A percentile compares a stretch with the other conserved stretches of the same genome.
Evolutionary conservation across 2,113 vertebrate genomes (phyloP).

Genomic region (Chloebia gouldiae): DNA sequence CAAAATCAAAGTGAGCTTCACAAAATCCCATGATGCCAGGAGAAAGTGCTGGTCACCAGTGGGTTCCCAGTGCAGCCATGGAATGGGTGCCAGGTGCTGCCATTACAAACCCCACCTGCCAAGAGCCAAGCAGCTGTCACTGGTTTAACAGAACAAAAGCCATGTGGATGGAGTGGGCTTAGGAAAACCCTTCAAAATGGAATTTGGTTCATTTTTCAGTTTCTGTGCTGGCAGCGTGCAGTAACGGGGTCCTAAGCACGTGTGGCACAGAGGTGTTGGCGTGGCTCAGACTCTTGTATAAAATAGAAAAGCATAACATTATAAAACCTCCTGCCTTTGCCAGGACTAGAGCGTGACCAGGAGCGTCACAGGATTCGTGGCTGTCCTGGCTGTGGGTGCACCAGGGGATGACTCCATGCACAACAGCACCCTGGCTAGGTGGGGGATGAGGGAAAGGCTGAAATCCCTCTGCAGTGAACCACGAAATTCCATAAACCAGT

Average conservation of each 20-base stretch:
- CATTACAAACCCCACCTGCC: not conserved
- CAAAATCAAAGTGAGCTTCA: not conserved
- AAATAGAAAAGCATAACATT: not conserved
- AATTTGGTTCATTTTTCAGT: not conserved
- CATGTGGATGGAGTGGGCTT: not conserved
- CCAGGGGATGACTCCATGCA: not conserved
- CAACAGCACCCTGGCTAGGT: not conserved
- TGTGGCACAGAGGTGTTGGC: not conserved
- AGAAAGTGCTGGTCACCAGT: not conserved
- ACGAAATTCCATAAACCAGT: not conserved
- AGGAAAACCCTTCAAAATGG: not conserved
- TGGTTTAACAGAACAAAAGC: not conserved
- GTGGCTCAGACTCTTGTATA: not conserved
- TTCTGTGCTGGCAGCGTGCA: not conserved
- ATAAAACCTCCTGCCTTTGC: not conserved
- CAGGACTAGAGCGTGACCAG: not conserved
- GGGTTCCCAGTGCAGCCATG: not conserved
- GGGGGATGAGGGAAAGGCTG: not conserved
- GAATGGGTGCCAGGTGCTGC: not conserved
- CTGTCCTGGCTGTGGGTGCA: not conserved
- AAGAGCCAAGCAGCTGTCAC: not conserved
- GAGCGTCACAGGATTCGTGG: not conserved
- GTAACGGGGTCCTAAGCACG: fast-evolving
- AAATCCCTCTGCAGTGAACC: not conserved
- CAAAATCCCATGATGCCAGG: not conserved